These are phyloP conservation scores for Trachelus stipa DNA, from an alignment of 2,888 invertebrate genomes.

Conservation along the genomic window DNA sequence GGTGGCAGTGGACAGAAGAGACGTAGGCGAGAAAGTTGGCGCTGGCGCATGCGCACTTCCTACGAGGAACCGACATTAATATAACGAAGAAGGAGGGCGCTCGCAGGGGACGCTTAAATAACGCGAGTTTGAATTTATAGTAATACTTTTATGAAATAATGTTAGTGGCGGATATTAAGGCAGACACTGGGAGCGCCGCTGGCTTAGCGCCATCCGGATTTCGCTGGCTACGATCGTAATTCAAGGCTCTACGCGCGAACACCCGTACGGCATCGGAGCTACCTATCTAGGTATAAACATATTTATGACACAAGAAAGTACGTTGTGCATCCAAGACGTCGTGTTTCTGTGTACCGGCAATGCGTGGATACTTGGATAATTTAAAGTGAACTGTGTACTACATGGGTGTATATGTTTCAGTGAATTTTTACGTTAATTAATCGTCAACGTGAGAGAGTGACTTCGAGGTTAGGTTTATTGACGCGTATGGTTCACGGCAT, in stretches of 20 bases:
- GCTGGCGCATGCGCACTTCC: constrained; percentile 22
- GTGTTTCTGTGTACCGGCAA: no score
- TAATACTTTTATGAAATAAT: constrained; percentile 68
- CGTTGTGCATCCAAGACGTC: no score
- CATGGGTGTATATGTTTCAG: no score
- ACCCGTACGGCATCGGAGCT: neutral
- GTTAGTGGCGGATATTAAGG: constrained; percentile 67
- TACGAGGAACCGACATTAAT: constrained; percentile 25
- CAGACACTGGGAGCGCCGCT: constrained; percentile 60
- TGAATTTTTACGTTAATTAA: no score
- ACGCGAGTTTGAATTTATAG: constrained; percentile 66
- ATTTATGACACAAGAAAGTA: no score
- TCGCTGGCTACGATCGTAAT: constrained; percentile 43
- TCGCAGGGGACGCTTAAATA: constrained; percentile 55
- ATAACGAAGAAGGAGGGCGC: constrained; percentile 43
- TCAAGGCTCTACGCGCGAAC: constrained; percentile 37
- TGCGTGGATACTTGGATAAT: no score
- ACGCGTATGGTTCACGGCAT: neutral
- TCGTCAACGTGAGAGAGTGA: no score
- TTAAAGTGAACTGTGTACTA: no score
- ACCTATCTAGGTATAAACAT: neutral
- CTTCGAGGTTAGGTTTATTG: no score
- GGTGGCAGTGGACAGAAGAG: constrained; percentile 38
- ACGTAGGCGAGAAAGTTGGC: constrained; percentile 49
- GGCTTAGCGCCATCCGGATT: constrained; percentile 55